Evolutionary conservation across 2,113 vertebrate genomes (phyloP), one percentile per base, ranked within the genome.

Genomic region (Caracal caracal): DNA sequence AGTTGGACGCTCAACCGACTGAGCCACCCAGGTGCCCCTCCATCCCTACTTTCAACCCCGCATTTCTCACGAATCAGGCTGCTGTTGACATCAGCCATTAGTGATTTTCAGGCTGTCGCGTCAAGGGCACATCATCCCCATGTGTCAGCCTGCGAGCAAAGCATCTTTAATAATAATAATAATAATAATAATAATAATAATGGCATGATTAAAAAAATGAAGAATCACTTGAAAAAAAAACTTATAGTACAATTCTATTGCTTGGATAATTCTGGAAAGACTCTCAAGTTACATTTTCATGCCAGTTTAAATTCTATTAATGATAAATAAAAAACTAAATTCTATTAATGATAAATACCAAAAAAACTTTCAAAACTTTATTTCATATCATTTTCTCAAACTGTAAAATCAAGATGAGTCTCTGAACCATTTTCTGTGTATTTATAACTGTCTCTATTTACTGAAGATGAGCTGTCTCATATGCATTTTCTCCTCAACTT

Each of bases 181-280:
- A 33, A 81, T 81, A 73, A 43, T 83, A 89, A 53, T 43, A 84
- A 75, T 80, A 81, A 81, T 79, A 28, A 81, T 81, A 73, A 73
- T 71, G 30, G 16, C 12, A 10, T 66, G 10, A 53, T 94, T 93
- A 78, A 82, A 82, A 88, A 66, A 68, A 24, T 68, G 70, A 91
- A 10, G 30, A 56, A 70, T 59, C 15, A 33, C 30, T 92, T 43
- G 8, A 15, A 37, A 43, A 51, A 37, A 68, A 53, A 40, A 95
- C 22, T 22, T 66, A 78, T 26, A 53, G 28, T 26, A 12, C 5
- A 53, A 20, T 56, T 76, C 56, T 73, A 28, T 88, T 81, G n/a
- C 75, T 90, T 81, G 17, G 24, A 43, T 92, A 88, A 93, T 91
- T 96, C 70, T 66, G n/a, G 6, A 82, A 35, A 47, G 53, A 90